Percentiles rank a stretch among this genome's conserved stretches.
Evolutionary conservation across 2,113 vertebrate species (phyloP).

Genomic region (Danio rerio): DNA sequence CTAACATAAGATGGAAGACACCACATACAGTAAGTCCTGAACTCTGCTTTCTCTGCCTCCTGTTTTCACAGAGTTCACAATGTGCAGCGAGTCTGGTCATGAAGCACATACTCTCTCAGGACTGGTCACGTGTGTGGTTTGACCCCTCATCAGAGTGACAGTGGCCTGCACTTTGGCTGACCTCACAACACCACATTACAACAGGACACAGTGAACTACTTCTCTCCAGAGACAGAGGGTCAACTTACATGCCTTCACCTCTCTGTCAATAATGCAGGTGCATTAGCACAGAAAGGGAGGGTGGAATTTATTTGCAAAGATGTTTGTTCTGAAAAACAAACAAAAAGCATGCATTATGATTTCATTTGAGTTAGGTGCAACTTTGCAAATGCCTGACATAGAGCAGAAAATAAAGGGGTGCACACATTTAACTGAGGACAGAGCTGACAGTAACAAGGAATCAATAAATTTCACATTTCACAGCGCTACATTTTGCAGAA

Average conservation of each 20-base stretch:
- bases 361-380: not conserved
- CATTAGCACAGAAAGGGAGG: not conserved
- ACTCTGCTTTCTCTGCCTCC: not conserved
- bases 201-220: constrained; percentile 55
- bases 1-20: not conserved
- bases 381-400: not conserved
- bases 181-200: constrained; percentile 55
- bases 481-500: constrained; percentile 1
- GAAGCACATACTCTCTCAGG: constrained; percentile 41
- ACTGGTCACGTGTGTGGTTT: constrained; percentile 27
- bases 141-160: constrained; percentile 44
- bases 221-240: constrained; percentile 50
- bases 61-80: constrained; percentile 22
- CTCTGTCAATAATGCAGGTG: constrained; percentile 38
- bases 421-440: not conserved
- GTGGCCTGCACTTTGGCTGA: constrained; percentile 51
- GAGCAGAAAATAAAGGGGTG: constrained; percentile 12
- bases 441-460: constrained; percentile 2
- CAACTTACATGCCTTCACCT: constrained; percentile 36
- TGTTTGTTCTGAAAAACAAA: constrained; percentile 5
- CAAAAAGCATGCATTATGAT: constrained; percentile 9
- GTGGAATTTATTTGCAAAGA: not conserved
- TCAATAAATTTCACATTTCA: constrained; percentile 15
- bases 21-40: not conserved
- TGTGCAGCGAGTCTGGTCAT: constrained; percentile 13